phyloP scores from a whole-genome alignment of 2,888 invertebrate species.

The Lagria hirta region DNA sequence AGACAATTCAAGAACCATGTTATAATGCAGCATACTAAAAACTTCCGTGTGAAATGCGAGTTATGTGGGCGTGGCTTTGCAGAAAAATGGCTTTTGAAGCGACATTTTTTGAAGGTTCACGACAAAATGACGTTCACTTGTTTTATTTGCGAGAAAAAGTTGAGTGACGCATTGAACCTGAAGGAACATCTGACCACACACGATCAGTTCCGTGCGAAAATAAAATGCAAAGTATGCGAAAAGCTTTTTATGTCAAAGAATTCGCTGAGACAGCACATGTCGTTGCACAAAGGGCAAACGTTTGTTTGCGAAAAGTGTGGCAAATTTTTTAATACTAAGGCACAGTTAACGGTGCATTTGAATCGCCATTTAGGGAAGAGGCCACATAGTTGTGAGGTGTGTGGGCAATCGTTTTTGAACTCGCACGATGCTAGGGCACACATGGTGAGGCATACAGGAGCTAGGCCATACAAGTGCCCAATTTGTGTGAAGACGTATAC shows the following conservation, averaged over 20 bases:
- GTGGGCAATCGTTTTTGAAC: slow-evolving; percentile 57
- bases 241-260: slow-evolving; percentile 8
- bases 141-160: too few species aligned
- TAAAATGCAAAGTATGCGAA: slow-evolving; percentile 6
- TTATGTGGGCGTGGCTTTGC: too few species aligned
- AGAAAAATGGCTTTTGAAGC: too few species aligned
- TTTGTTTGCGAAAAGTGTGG: slow-evolving; percentile 10
- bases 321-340: slow-evolving; percentile 35
- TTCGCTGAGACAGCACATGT: slow-evolving; percentile 6
- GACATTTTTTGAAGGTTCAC: too few species aligned
- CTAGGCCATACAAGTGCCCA: slow-evolving; percentile 8
- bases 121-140: too few species aligned
- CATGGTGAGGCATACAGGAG: slow-evolving; percentile 3
- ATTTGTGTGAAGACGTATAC: slow-evolving; percentile 10
- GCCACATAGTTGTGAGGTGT: slow-evolving; percentile 39
- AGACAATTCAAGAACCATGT: too few species aligned
- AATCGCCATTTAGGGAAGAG: slow-evolving; percentile 43
- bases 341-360: slow-evolving; percentile 34
- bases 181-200: slow-evolving; percentile 34
- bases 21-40: too few species aligned
- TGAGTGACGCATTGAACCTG: slow-evolving; percentile 53
- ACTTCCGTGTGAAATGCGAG: slow-evolving; percentile 56
- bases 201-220: slow-evolving; percentile 7
- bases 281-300: slow-evolving; percentile 5
- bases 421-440: slow-evolving; percentile 53